Evolutionary conservation across 2,888 invertebrate genomes (phyloP), one percentile per base, ranked within the genome.

Genomic region (Falcaria lacertinaria): DNA sequence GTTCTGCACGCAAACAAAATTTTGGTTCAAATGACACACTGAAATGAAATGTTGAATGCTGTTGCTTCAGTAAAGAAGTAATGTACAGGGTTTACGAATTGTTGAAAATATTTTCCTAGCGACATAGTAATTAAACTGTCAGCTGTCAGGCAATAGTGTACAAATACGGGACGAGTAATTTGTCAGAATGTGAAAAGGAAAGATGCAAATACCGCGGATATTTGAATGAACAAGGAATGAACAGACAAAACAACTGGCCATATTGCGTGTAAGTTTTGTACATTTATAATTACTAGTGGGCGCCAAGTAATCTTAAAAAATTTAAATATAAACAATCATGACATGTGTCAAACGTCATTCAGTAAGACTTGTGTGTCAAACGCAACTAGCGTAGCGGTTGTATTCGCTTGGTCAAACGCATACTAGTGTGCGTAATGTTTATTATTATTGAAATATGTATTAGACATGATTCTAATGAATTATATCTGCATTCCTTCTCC

Each of bases 31-130:
- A 7, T 1, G 28, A 11, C 28, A 28, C 25, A 42, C 25, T 28
- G 49, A 39, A 46, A 43, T 32, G 39, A 38, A 48, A 51, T 39
- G 42, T 48, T 50, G 41, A 46, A 52, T 46, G 25, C 11, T 11
- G 28, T 7, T 11, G 11, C 3, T 28, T 28, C 28, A 28, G 28
- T 28, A 28, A 28, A 25, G 11, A 7, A 11, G 28, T 11, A 28
- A 28, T 28, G 28, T 28, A 28, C 11, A 25, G 11, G 28, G 28
- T 3, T 11, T 11, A 11, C 3, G 28, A 11, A 11, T 28, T 11
- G 7, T 28, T 11, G 8, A 28, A 11, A 1, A 28, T 28, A 11
- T 28, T 28, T 19, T 2, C 11, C 28, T 3, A 28, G 11, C 6
- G 11, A 1, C 28, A 28, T 0, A 28, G 28, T 28, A 2, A 1